Evolutionary conservation across 2,888 invertebrate genomes (phyloP), one percentile per base, ranked within the genome.

Genomic region (Cheilosia urbana): DNA sequence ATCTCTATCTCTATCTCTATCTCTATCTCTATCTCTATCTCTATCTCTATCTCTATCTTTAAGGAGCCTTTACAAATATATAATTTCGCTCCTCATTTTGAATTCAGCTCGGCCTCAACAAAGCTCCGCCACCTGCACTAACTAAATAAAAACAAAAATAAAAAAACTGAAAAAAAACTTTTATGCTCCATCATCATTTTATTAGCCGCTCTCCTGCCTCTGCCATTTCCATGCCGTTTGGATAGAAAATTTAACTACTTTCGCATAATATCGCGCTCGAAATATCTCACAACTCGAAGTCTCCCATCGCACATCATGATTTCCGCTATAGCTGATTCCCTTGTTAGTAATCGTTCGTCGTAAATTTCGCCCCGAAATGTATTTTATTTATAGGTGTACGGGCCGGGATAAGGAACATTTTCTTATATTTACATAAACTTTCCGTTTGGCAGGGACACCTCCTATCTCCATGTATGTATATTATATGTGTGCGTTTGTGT

Each of bases 321-420:
- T 47, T 55, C 57, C 27, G 37, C 21, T 58, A 15, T 13, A 19
- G 57, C 47, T 62, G 66, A 66, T 57, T 66, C 66, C 76, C 66
- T 58, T 60, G 66, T 51, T 66, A 76, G 66, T 66, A 76, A 76
- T 66, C 76, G 66, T 76, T 76, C 76, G 60, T 76, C 76, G 66
- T 60, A 53, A 60, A 76, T 66, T 68, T 58, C 66, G 30, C 58
- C 34, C 30, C 40, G 58, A 68, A 68, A 58, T 76, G 66, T 66
- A 76, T 76, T 66, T 76, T 68, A 76, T 76, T 76, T 76, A 66
- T 76, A 76, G 76, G 76, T 76, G 76, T 45, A 45, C 76, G 76
- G 60, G 30, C 66, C 66, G 58, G 60, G 51, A 76, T 68, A 76
- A 58, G 66, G 58, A 76, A 58, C 15, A 51, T 40, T 65, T 76